Percentiles rank a stretch among this genome's conserved stretches.
phyloP scores from a whole-genome alignment of 2,113 vertebrate genomes.

The Neodon shergylaensis region DNA sequence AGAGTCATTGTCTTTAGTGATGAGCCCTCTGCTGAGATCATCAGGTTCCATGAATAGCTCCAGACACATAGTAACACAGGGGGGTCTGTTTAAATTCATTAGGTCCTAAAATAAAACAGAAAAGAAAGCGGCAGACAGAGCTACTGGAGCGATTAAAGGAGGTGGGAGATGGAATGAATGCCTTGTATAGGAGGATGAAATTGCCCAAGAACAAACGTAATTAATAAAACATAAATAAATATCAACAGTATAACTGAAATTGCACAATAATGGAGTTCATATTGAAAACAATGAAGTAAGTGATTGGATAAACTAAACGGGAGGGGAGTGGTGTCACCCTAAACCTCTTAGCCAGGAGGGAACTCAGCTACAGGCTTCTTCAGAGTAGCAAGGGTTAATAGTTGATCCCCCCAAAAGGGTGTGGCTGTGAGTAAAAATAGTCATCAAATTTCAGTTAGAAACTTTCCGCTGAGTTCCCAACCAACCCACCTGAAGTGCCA shows the following conservation, averaged over 20 bases:
- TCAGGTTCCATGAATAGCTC: neutral
- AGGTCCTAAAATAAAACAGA: neutral
- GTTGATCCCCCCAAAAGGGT: accelerated
- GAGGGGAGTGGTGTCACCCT: accelerated
- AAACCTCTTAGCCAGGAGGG: neutral
- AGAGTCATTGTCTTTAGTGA: neutral
- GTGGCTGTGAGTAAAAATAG: neutral
- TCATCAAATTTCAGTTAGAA: neutral
- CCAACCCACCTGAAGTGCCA: too few relatives aligned
- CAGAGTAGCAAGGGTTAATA: neutral
- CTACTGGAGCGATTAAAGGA: neutral
- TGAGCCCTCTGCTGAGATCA: neutral
- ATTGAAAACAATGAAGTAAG: neutral
- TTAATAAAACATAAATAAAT: neutral
- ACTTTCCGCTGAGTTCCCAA: accelerated
- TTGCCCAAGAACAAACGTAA: neutral
- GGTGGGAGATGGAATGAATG: too few relatives aligned
- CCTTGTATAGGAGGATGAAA: neutral
- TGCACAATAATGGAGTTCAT: neutral
- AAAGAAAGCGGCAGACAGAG: neutral
- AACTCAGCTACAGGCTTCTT: accelerated
- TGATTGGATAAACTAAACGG: too few relatives aligned
- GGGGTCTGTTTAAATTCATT: neutral
- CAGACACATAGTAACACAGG: neutral
- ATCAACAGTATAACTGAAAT: neutral